phyloP scores from a whole-genome alignment of 37 sponge, comb jelly and placozoan genomes.

The Chondrilla cf. caribensis region DNA sequence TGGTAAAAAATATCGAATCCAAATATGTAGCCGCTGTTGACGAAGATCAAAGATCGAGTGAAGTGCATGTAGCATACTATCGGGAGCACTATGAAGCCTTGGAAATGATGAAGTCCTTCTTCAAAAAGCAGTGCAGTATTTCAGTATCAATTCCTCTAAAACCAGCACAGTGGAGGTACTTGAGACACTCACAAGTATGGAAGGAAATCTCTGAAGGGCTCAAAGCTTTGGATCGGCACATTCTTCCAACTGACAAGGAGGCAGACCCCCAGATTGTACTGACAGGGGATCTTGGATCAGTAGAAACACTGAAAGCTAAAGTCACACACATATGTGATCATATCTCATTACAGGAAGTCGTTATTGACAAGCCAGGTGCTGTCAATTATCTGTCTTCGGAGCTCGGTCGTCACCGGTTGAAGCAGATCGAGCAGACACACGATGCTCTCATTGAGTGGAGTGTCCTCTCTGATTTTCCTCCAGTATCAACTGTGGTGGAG shows the following conservation, averaged over 20 bases:
- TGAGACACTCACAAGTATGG: not conserved
- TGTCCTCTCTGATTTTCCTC: not conserved
- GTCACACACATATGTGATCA: not conserved
- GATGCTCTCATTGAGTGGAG: conserved; percentile 28
- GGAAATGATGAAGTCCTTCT: not conserved
- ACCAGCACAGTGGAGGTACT: conserved; percentile 4
- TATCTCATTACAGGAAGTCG: not conserved
- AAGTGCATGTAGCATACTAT: too few species aligned
- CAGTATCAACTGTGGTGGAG: too few species aligned
- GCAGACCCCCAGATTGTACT: not conserved
- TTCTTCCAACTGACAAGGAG: not conserved
- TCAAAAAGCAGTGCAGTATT: not conserved
- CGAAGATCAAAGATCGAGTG: too few species aligned
- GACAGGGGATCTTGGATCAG: not conserved
- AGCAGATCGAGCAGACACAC: conserved; percentile 17
- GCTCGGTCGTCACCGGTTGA: not conserved
- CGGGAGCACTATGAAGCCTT: too few species aligned
- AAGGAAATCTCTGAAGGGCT: not conserved
- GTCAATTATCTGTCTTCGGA: conserved; percentile 27
- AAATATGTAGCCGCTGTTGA: too few species aligned
- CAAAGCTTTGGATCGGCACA: not conserved
- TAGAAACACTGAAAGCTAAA: not conserved
- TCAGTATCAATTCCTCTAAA: not conserved
- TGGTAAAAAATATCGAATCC: not conserved
- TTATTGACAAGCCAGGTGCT: conserved; percentile 22